A percentile compares a stretch with the other conserved stretches of the same genome.
phyloP scores from a whole-genome alignment of 2,797 vertebrate species.

The Oreortyx pictus region DNA sequence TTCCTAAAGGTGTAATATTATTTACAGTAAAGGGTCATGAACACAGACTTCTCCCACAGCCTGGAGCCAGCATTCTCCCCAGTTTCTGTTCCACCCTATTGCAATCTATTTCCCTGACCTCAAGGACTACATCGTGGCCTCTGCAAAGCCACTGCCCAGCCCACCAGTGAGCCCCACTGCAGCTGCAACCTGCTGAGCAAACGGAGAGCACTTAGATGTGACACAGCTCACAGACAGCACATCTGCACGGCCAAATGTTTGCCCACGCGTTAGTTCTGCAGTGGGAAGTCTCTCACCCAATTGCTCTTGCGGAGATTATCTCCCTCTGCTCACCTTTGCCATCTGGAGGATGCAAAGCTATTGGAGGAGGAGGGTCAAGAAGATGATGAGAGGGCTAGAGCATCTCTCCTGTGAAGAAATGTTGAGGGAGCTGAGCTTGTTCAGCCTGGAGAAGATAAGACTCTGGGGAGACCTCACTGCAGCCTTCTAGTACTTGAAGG shows the following conservation, averaged over 20 bases:
- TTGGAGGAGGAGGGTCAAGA: too few species aligned
- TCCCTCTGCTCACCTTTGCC: too few species aligned
- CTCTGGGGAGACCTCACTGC: too few species aligned
- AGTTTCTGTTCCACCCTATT: neutral
- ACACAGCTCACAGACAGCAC: neutral
- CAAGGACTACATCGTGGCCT: neutral
- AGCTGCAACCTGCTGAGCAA: neutral
- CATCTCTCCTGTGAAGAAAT: too few species aligned
- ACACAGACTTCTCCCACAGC: neutral
- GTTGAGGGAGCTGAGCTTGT: too few species aligned
- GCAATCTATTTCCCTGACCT: neutral
- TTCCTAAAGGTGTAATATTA: neutral
- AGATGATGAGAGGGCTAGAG: too few species aligned
- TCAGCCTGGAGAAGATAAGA: too few species aligned
- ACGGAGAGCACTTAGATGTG: neutral
- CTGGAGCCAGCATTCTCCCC: neutral
- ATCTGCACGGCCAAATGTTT: neutral
- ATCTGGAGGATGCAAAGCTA: too few species aligned
- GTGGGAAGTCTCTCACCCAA: neutral
- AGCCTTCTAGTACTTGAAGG: too few species aligned
- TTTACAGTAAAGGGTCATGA: neutral
- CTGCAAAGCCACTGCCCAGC: neutral
- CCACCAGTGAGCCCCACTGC: neutral
- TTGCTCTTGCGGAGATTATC: too few species aligned
- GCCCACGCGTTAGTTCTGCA: neutral